A percentile compares a stretch with the other conserved stretches of the same genome.
These are phyloP conservation scores for Pseudomyrmex flavicornis DNA, from an alignment of 1,140 invertebrate species.

Conservation along the genomic window DNA sequence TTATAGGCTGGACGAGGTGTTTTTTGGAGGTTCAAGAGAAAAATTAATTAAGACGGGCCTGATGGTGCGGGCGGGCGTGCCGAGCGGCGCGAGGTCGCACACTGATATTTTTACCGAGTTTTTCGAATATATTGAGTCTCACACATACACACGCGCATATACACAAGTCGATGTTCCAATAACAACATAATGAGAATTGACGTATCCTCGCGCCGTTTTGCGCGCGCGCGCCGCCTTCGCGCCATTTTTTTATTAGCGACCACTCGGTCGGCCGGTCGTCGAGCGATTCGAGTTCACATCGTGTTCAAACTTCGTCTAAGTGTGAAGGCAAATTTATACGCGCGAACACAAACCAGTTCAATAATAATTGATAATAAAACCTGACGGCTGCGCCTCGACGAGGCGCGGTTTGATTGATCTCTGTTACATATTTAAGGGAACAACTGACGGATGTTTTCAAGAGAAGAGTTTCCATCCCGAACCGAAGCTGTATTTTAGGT, in stretches of 20 bases:
- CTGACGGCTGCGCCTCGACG: background rate
- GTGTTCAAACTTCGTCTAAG: constrained; percentile 52
- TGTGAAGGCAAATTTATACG: background rate
- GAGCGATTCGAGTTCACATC: constrained; percentile 40
- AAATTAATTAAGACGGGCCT: constrained; percentile 77
- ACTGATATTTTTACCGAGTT: constrained; percentile 81
- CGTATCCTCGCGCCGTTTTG: constrained; percentile 73
- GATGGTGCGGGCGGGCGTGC: constrained; percentile 66
- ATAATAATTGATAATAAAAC: background rate
- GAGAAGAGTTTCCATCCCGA: background rate
- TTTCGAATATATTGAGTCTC: constrained; percentile 74
- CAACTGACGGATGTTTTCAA: constrained; percentile 16
- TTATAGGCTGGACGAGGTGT: constrained; percentile 76
- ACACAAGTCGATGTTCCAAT: constrained; percentile 61
- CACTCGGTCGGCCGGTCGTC: constrained; percentile 65
- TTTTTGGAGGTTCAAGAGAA: constrained; percentile 63
- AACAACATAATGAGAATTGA: constrained; percentile 66
- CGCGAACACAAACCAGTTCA: background rate
- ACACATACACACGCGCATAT: background rate
- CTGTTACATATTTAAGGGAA: constrained; percentile 26
- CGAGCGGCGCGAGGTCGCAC: constrained; percentile 62
- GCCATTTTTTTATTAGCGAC: constrained; percentile 73
- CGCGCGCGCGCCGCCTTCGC: constrained; percentile 62
- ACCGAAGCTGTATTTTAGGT: constrained; percentile 3
- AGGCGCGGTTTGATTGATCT: background rate